Conservation (phyloP, 2,113 vertebrate genomes). For the Dendropsophus ebraccatus region DNA sequence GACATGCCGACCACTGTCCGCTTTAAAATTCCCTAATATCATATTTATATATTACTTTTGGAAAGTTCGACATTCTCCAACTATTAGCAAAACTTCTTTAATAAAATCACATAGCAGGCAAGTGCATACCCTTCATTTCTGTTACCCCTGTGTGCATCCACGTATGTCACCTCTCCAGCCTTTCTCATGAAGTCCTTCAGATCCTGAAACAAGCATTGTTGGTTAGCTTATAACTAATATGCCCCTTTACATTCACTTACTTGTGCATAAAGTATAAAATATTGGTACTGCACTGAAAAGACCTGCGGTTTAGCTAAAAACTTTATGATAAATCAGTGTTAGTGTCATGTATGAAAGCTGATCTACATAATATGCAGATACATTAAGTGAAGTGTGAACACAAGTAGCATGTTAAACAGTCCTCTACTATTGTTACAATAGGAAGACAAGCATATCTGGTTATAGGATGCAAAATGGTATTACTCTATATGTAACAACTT, state of each 20-base stretch:
- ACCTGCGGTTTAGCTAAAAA: conserved; percentile 37
- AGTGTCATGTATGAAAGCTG: conserved; percentile 56
- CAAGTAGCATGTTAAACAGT: conserved; percentile 2
- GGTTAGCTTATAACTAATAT: not conserved
- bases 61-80: too few species aligned
- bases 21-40: too few species aligned
- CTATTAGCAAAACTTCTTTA: too few species aligned
- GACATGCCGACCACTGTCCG: too few species aligned
- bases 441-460: conserved; percentile 15
- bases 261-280: conserved; percentile 15
- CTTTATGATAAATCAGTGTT: conserved; percentile 51
- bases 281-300: conserved; percentile 19
- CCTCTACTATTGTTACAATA: conserved; percentile 31
- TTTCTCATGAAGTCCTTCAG: conserved; percentile 95
- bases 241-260: not conserved
- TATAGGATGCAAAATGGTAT: conserved; percentile 26
- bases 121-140: conserved; percentile 87
- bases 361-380: conserved; percentile 57
- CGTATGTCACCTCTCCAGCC: conserved; percentile 92
- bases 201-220: conserved; percentile 76
- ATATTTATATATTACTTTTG: too few species aligned
- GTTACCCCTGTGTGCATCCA: conserved; percentile 91
- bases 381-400: conserved; percentile 11
- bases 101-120: too few species aligned
- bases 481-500: conserved; percentile 45